Percentiles rank a stretch among this genome's conserved stretches.
Evolutionary conservation across 2,113 vertebrate species (phyloP).

Genomic region (Trogon melanurus): DNA sequence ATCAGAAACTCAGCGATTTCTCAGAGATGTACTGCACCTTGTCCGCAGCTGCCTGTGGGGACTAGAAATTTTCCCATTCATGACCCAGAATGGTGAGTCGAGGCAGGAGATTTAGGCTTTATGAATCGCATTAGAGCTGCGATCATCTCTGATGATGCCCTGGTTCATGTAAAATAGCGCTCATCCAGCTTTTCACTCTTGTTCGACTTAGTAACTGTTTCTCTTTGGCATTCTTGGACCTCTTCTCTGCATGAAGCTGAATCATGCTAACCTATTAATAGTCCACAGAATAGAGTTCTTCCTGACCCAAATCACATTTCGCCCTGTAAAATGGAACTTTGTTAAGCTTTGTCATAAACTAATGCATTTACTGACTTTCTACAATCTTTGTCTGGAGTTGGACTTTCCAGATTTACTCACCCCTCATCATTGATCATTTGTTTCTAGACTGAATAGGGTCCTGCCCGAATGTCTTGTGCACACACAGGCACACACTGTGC

Average conservation of each 20-base stretch:
- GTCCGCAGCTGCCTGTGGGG: accelerated
- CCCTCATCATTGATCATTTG: neutral
- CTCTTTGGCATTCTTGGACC: neutral
- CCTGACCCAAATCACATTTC: neutral
- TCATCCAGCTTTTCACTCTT: neutral
- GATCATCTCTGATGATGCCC: neutral
- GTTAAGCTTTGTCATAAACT: neutral
- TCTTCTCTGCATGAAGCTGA: neutral
- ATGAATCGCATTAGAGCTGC: neutral
- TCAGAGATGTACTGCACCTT: neutral
- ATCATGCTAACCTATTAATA: neutral
- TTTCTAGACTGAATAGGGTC: neutral
- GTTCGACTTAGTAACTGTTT: neutral
- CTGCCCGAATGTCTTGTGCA: neutral
- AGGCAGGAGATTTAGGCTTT: neutral
- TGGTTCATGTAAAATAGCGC: neutral
- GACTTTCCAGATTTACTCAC: neutral
- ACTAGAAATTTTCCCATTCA: neutral
- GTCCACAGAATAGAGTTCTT: neutral
- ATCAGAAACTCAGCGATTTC: neutral
- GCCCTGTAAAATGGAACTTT: neutral
- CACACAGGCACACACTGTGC: accelerated
- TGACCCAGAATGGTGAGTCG: neutral
- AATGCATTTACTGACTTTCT: neutral
- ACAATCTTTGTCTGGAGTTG: neutral